A percentile compares a stretch with the other conserved stretches of the same genome.
Conservation (phyloP, 2,113 vertebrate genomes). For the Morone saxatilis region DNA sequence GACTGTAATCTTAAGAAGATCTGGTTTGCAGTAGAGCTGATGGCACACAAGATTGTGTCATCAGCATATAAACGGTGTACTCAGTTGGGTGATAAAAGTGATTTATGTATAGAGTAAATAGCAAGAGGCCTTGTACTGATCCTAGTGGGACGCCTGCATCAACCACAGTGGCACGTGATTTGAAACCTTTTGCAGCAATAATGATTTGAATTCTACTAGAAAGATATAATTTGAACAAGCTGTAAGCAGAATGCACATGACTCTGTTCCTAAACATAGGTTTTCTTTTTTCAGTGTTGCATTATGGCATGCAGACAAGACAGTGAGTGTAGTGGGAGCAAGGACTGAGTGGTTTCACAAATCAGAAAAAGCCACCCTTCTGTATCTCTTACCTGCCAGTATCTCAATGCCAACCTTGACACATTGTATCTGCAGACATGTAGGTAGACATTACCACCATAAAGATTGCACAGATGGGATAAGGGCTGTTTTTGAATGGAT, state of each 20-base stretch:
- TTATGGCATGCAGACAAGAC: background rate
- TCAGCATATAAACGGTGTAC: background rate
- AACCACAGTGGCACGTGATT: background rate
- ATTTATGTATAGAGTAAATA: background rate
- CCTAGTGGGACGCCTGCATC: background rate
- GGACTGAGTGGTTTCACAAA: background rate
- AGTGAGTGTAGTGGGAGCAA: background rate
- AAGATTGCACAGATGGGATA: background rate
- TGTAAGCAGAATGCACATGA: background rate
- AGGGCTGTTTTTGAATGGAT: conserved; percentile 10
- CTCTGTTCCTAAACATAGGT: too few relatives aligned
- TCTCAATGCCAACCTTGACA: background rate
- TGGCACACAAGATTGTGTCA: background rate
- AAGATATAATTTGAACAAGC: background rate
- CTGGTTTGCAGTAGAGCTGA: background rate
- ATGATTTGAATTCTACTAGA: background rate
- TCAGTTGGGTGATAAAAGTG: too few relatives aligned
- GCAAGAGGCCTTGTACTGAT: background rate
- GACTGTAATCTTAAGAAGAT: background rate
- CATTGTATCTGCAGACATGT: conserved; percentile 19
- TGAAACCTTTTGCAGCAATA: background rate
- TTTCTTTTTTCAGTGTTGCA: background rate
- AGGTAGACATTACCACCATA: background rate
- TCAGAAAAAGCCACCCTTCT: background rate
- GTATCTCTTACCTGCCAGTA: too few relatives aligned